These are phyloP conservation scores for Gulo gulo DNA, from an alignment of 2,113 vertebrate genomes.

Conservation along the genomic window DNA sequence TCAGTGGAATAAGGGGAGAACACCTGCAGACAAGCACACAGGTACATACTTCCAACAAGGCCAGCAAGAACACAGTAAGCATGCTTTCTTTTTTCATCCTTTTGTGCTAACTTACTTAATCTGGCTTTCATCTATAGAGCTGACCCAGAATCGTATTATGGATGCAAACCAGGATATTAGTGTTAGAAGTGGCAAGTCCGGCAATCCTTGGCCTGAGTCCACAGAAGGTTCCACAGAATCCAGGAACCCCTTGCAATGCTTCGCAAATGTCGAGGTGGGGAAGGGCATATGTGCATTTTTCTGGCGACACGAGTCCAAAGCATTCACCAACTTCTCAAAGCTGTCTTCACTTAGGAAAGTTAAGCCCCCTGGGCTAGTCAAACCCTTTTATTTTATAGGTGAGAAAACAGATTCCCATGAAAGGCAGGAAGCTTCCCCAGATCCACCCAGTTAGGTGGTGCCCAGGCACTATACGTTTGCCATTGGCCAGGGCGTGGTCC, in stretches of 20 bases:
- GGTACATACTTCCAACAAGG: background rate
- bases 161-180: background rate
- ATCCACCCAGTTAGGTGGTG: background rate
- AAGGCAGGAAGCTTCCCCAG: background rate
- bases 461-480: background rate
- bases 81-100: slow-evolving; percentile 62
- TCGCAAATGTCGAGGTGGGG: background rate
- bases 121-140: slow-evolving; percentile 64
- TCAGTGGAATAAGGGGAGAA: background rate
- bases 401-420: background rate
- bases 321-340: background rate
- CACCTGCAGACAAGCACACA: background rate
- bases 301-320: background rate
- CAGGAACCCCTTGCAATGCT: background rate
- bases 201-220: background rate
- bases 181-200: background rate
- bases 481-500: background rate
- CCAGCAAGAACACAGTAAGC: slow-evolving; percentile 60
- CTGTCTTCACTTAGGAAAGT: background rate
- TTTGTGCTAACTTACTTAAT: slow-evolving; percentile 58
- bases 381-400: background rate
- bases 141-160: slow-evolving; percentile 58
- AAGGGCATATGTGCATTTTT: background rate
- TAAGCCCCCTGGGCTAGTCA: background rate
- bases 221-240: accelerated